A percentile compares a stretch with the other conserved stretches of the same genome.
phyloP scores from a whole-genome alignment of 2,113 vertebrate genomes.

The Nesoenas mayeri region DNA sequence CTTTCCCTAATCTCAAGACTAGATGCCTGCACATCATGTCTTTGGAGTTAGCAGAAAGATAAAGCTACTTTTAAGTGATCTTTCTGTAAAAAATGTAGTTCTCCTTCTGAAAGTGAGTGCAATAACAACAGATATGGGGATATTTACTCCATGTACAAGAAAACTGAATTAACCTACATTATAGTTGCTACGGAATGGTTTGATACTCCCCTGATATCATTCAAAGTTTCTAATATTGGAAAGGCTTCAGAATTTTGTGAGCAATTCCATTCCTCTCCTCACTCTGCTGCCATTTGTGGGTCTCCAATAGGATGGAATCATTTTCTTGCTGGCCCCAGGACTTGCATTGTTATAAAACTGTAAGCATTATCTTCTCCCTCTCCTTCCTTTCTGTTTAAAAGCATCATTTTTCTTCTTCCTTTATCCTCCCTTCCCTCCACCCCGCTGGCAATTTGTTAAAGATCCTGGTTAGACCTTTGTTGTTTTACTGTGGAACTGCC shows the following conservation, averaged over 20 bases:
- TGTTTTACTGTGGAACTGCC: conserved; percentile 25
- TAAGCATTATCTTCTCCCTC: background rate
- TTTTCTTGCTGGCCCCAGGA: background rate
- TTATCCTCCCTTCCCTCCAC: background rate
- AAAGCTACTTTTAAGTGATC: background rate
- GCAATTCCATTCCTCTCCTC: background rate
- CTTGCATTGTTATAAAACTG: background rate
- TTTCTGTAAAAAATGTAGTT: background rate
- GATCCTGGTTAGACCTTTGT: conserved; percentile 1
- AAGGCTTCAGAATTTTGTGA: background rate
- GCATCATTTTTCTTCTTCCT: background rate
- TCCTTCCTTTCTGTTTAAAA: background rate
- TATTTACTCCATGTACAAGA: background rate
- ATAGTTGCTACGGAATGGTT: background rate
- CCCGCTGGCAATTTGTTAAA: background rate
- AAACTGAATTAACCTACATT: background rate
- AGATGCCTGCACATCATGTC: background rate
- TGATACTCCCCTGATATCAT: background rate
- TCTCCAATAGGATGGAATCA: background rate
- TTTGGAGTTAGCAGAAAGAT: background rate
- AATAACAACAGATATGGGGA: background rate
- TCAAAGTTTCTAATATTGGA: background rate
- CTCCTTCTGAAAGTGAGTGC: fast-evolving
- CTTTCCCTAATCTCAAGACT: background rate
- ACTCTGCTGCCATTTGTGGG: background rate